Conservation (phyloP, 2,113 vertebrate species). For the Emydocephalus ijimae region DNA sequence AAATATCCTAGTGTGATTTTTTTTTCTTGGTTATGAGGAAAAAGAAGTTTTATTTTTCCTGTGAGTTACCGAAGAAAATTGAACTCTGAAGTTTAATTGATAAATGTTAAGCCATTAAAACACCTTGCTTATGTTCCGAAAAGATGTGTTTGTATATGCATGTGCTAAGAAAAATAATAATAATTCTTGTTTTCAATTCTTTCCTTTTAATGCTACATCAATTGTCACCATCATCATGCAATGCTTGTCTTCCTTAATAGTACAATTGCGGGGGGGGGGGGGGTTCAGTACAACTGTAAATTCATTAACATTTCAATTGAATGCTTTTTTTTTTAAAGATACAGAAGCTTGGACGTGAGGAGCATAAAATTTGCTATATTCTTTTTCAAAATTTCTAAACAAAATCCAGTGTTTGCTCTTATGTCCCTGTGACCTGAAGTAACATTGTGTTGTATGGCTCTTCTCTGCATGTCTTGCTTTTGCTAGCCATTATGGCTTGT, state of each 20-base stretch:
- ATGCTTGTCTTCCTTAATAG: constrained; percentile 71
- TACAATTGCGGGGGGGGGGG: constrained; percentile 14
- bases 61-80: constrained; percentile 14
- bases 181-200: constrained; percentile 63
- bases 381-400: constrained; percentile 14
- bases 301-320: constrained; percentile 17
- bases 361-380: constrained; percentile 34
- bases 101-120: constrained; percentile 56
- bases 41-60: not conserved
- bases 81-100: constrained; percentile 19
- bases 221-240: constrained; percentile 70
- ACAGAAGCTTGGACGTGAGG: constrained; percentile 38
- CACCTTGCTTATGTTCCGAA: constrained; percentile 47
- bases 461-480: constrained; percentile 16
- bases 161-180: constrained; percentile 48
- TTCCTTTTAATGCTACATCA: constrained; percentile 60
- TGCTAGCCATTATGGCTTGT: constrained; percentile 15
- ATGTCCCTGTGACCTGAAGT: constrained; percentile 45
- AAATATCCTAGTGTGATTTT: not conserved
- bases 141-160: constrained; percentile 5
- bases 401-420: not conserved
- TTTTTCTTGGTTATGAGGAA: not conserved
- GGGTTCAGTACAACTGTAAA: constrained; percentile 35
- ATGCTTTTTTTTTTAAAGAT: constrained; percentile 11
- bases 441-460: constrained; percentile 27